Conservation (phyloP, 2,797 vertebrate genomes). For the Pseudocheirus occidentalis region DNA sequence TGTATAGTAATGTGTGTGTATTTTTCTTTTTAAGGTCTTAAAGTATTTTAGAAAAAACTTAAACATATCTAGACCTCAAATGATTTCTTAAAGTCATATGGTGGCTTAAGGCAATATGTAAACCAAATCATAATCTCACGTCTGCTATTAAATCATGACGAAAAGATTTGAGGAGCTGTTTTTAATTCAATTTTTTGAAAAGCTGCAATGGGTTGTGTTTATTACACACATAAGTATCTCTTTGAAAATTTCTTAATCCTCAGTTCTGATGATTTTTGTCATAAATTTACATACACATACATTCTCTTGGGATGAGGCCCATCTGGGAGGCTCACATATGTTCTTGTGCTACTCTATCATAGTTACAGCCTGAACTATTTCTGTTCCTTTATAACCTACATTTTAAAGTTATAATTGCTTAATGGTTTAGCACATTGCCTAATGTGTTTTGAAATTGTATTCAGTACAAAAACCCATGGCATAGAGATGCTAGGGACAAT, state of each 20-base stretch:
- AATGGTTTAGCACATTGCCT: conserved; percentile 56
- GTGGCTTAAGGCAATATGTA: conserved; percentile 41
- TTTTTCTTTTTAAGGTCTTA: neutral
- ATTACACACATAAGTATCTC: neutral
- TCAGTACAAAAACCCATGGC: conserved; percentile 44
- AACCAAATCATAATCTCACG: conserved; percentile 34
- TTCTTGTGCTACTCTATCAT: conserved; percentile 54
- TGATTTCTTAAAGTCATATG: conserved; percentile 31
- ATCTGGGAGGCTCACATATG: conserved; percentile 58
- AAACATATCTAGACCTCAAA: neutral
- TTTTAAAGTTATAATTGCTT: conserved; percentile 69
- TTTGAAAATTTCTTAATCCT: conserved; percentile 56
- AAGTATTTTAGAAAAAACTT: neutral
- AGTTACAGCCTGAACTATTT: conserved; percentile 53
- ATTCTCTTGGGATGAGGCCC: conserved; percentile 52
- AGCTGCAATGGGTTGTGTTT: neutral
- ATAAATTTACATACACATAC: conserved; percentile 51
- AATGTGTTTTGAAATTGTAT: conserved; percentile 63
- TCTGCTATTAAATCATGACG: conserved; percentile 26
- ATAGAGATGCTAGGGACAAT: conserved; percentile 44
- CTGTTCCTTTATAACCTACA: conserved; percentile 60
- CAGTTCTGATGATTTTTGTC: conserved; percentile 43
- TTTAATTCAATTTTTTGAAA: conserved; percentile 45
- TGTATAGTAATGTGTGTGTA: neutral
- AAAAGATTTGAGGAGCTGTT: conserved; percentile 42